These are phyloP conservation scores for Takifugu bimaculatus DNA, from an alignment of 2,113 vertebrate genomes.

Conservation along the genomic window DNA sequence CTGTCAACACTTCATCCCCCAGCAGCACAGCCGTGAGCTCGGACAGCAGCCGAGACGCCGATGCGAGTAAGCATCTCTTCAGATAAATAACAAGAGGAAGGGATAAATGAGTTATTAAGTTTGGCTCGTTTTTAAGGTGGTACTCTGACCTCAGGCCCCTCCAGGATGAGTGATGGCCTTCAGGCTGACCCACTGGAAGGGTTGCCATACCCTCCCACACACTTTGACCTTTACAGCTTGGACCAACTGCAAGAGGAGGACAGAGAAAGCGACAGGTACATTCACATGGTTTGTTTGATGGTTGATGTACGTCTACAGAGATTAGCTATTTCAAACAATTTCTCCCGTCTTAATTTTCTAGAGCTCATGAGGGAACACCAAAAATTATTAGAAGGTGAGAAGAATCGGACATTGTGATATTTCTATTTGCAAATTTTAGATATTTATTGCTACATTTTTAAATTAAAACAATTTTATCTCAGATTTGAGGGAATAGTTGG, in stretches of 20 bases:
- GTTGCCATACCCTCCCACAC: slow-evolving; percentile 72
- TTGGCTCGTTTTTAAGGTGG: slow-evolving; percentile 10
- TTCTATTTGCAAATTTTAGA: background rate
- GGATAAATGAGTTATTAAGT: background rate
- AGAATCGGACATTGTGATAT: background rate
- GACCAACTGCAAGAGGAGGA: slow-evolving; percentile 92
- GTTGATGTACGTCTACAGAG: background rate
- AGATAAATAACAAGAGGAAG: too few species aligned
- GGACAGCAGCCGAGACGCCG: slow-evolving; percentile 73
- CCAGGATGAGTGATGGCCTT: slow-evolving; percentile 77
- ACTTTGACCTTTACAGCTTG: slow-evolving; percentile 80
- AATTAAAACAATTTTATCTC: too few species aligned
- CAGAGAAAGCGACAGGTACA: slow-evolving; percentile 86
- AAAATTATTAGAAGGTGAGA: slow-evolving; percentile 61
- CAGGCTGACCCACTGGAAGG: slow-evolving; percentile 77
- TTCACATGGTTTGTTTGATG: background rate
- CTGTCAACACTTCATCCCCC: slow-evolving; percentile 70
- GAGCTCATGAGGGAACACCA: slow-evolving; percentile 68
- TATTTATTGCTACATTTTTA: background rate
- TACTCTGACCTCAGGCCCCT: slow-evolving; percentile 57
- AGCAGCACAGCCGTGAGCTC: slow-evolving; percentile 66
- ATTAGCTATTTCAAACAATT: slow-evolving; percentile 2
- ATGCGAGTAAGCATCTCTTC: slow-evolving; percentile 54
- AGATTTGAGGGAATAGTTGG: slow-evolving; percentile 82
- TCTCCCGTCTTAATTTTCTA: slow-evolving; percentile 16